Percentiles rank a stretch among this genome's conserved stretches.
Conservation (phyloP, 2,113 vertebrate genomes). For the Oreochromis aureus region DNA sequence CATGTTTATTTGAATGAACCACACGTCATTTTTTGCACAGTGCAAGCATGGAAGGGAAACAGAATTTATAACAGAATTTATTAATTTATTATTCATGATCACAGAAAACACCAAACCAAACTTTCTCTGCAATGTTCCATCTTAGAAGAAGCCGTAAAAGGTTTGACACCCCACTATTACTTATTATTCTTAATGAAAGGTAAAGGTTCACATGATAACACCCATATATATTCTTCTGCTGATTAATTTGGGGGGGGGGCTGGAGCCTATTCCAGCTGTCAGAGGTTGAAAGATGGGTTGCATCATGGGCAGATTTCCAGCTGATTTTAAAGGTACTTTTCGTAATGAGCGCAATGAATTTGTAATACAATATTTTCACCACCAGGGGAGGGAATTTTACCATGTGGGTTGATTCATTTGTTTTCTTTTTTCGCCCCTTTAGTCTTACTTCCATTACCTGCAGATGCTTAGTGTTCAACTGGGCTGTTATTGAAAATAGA, state of each 20-base stretch:
- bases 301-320: not conserved
- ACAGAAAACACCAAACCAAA: not conserved
- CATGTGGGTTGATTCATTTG: rapidly evolving
- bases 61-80: not conserved
- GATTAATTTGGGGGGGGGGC: not conserved
- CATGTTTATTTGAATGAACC: not conserved
- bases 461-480: not conserved
- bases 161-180: rapidly evolving
- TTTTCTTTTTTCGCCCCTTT: not conserved
- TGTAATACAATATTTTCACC: not conserved
- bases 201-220: not conserved
- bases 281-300: not conserved
- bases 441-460: not conserved
- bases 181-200: not conserved
- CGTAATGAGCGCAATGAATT: not conserved
- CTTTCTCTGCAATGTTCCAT: not conserved
- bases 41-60: not conserved
- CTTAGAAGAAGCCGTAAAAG: not conserved
- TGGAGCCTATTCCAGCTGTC: not conserved
- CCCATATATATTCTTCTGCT: not conserved
- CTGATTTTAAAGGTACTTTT: not conserved
- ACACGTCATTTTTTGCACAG: not conserved
- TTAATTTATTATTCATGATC: not conserved
- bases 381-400: not conserved
- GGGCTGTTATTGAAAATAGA: not conserved